Evolutionary conservation across 2,888 invertebrate genomes (phyloP).

Genomic region (Stratiomys singularior): DNA sequence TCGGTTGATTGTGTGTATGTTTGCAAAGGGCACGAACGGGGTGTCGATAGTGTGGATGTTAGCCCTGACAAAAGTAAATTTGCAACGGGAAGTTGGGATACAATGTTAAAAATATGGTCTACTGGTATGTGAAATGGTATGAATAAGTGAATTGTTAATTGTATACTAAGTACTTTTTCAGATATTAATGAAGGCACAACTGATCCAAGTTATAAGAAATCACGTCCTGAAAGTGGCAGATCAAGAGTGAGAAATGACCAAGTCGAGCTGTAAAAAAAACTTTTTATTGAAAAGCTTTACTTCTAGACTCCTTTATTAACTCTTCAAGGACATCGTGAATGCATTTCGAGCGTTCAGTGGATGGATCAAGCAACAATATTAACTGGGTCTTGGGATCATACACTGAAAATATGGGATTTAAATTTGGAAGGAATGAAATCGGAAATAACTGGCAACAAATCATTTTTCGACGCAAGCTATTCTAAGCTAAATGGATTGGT

Average conservation of each 20-base stretch:
- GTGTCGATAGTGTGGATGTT: slow-evolving; percentile 87
- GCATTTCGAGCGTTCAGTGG: slow-evolving; percentile 88
- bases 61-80: slow-evolving; percentile 73
- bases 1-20: slow-evolving; percentile 82
- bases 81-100: slow-evolving; percentile 94
- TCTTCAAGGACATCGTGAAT: slow-evolving; percentile 92
- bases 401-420: slow-evolving; percentile 93
- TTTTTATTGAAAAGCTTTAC: not conserved
- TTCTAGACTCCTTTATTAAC: slow-evolving; percentile 83
- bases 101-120: slow-evolving; percentile 91
- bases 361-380: slow-evolving; percentile 79
- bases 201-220: slow-evolving; percentile 71
- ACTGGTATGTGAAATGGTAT: slow-evolving; percentile 67
- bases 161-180: slow-evolving; percentile 54
- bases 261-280: not conserved
- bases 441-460: slow-evolving; percentile 88
- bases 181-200: slow-evolving; percentile 70
- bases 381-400: slow-evolving; percentile 96
- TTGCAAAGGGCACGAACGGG: slow-evolving; percentile 91
- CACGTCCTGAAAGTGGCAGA: slow-evolving; percentile 70
- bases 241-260: slow-evolving; percentile 67
- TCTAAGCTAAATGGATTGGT: slow-evolving; percentile 79
- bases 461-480: slow-evolving; percentile 87
- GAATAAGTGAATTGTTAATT: not conserved
- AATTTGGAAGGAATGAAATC: slow-evolving; percentile 84